Conservation (phyloP, 2,113 vertebrate genomes). For the Pluvialis apricaria region DNA sequence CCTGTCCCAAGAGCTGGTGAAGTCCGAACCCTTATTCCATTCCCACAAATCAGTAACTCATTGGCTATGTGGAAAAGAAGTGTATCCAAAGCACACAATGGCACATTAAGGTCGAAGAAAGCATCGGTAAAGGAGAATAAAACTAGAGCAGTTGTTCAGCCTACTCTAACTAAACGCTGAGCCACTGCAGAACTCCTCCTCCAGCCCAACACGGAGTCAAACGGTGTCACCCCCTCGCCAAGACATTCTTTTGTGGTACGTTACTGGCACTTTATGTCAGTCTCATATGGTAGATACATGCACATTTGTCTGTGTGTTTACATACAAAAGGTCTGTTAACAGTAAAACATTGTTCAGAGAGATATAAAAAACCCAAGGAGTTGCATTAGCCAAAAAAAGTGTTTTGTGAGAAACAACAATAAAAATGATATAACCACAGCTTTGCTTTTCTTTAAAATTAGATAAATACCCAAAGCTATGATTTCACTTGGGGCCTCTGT, state of each 20-base stretch:
- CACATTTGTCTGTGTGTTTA: slow-evolving; percentile 72
- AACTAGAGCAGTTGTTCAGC: not conserved
- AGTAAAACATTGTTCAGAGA: slow-evolving; percentile 68
- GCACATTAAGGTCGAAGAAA: slow-evolving; percentile 24
- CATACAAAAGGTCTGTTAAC: slow-evolving; percentile 76
- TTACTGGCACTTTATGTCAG: slow-evolving; percentile 75
- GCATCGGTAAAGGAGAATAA: slow-evolving; percentile 6
- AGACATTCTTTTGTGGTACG: slow-evolving; percentile 52
- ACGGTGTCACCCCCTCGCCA: not conserved
- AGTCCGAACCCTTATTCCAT: not conserved
- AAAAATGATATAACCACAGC: slow-evolving; percentile 80
- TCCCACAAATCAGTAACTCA: not conserved
- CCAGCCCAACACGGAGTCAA: not conserved
- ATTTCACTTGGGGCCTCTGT: slow-evolving; percentile 68
- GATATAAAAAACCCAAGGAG: slow-evolving; percentile 71
- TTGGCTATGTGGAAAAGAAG: not conserved
- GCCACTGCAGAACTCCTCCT: not conserved
- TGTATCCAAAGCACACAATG: slow-evolving; percentile 11
- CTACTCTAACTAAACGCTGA: slow-evolving; percentile 15
- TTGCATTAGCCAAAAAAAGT: slow-evolving; percentile 76
- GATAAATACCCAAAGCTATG: slow-evolving; percentile 59
- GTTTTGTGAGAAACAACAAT: slow-evolving; percentile 74
- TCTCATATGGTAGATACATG: slow-evolving; percentile 69
- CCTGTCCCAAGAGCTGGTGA: not conserved
- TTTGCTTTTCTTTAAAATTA: slow-evolving; percentile 68